Base-by-base conservation (phyloP, 2,888 invertebrate species). In the Prenolepis imparis region DNA sequence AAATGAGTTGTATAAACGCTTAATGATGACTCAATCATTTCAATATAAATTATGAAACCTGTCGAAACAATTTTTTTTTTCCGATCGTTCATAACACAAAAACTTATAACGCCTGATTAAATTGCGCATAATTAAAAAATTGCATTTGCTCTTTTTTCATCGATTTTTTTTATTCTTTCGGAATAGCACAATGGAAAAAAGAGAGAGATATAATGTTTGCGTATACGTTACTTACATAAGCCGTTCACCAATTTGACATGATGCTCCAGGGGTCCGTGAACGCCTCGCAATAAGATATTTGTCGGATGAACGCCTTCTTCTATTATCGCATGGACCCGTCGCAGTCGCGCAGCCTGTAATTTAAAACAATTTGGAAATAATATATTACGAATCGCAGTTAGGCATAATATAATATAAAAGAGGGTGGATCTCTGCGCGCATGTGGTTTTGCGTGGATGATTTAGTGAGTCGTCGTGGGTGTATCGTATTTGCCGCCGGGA, bases 301-400 rank as follows among this genome's bases (percentile, higher is more conserved):
- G 70, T 66, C 78, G 83, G 85, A 87, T 85, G 83, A 82, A 83
- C 84, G 83, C 85, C 87, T 82, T 88, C 88, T 77, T 28, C 80
- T 85, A 88, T 89, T 89, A 90, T 86, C 85, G 70, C 67, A 64
- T 84, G 57, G 63, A 55, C 67, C 66, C 39, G 80, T 89, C 83
- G 66, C 52, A 32, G 67, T 78, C 55, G 74, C 84, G 84, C 75
- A 88, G 89, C 81, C 90, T 92, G 89, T 91, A 92, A 93, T 93
- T 93, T 92, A 91, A 93, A 92, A 92, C 90, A 92, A 92, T 92
- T 92, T 91, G 78, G 87, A 90, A 92, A 92, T 91, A 88, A 88
- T 88, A 87, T 90, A 90, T 90, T 90, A 88, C 86, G 87, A 91
- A 87, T 90, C 87, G 87, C 83, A 85, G 82, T 81, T 86, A 86